These are phyloP conservation scores for Argyra leucocephala DNA, from an alignment of 2,888 invertebrate species.

Conservation along the genomic window DNA sequence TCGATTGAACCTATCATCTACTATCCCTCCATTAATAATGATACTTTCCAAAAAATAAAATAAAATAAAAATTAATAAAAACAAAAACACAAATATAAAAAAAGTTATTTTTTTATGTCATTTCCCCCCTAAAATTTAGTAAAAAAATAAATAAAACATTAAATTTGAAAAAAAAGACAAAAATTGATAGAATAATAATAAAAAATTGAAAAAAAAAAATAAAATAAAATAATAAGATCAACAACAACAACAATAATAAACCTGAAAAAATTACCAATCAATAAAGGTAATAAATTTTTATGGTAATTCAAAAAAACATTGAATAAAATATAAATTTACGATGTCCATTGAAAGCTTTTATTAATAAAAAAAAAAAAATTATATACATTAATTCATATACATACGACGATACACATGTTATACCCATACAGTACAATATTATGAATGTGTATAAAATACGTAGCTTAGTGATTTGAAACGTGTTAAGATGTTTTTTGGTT, in stretches of 20 bases:
- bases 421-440: background rate
- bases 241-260: background rate
- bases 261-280: slow-evolving; percentile 9
- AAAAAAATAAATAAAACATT: too few species aligned
- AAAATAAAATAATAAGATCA: background rate
- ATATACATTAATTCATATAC: background rate
- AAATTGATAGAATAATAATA: background rate
- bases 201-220: background rate
- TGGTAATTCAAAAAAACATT: slow-evolving; percentile 7
- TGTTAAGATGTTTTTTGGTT: background rate
- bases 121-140: background rate
- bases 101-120: background rate
- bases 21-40: background rate
- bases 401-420: background rate
- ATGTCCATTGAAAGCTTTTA: slow-evolving; percentile 6
- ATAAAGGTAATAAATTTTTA: slow-evolving; percentile 11
- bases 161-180: too few species aligned
- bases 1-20: background rate
- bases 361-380: background rate
- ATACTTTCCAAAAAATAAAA: background rate
- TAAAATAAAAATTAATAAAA: too few species aligned
- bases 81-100: background rate
- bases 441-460: background rate
- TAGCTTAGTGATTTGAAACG: background rate
- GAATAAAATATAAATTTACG: slow-evolving; percentile 4